phyloP scores from a whole-genome alignment of 2,888 invertebrate genomes.

The Tinea trinotella region DNA sequence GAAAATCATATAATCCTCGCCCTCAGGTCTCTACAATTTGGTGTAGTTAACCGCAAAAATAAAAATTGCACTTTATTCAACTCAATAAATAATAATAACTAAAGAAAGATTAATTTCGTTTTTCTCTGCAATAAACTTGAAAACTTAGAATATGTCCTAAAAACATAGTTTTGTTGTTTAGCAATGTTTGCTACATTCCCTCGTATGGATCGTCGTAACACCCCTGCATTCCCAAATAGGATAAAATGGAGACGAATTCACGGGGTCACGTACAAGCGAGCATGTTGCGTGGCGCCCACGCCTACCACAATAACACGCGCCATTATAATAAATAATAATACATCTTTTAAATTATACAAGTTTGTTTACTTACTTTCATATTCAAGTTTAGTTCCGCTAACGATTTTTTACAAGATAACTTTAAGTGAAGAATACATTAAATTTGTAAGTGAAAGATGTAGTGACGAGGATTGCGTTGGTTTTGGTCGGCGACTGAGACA shows the following conservation, averaged over 20 bases:
- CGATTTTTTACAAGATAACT: too few species aligned
- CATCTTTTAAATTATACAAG: background rate
- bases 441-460: too few species aligned
- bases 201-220: slow-evolving; percentile 2
- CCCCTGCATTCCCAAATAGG: slow-evolving; percentile 5
- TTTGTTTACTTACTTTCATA: background rate
- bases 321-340: background rate
- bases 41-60: too few species aligned
- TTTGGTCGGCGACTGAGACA: too few species aligned
- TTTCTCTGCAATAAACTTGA: background rate
- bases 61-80: too few species aligned
- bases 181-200: background rate
- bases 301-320: background rate
- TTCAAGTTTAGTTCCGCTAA: too few species aligned
- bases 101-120: too few species aligned
- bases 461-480: too few species aligned
- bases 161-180: background rate
- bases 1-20: too few species aligned
- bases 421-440: too few species aligned
- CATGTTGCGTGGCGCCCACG: background rate
- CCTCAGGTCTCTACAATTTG: too few species aligned
- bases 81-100: too few species aligned
- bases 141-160: background rate
- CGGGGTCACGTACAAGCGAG: background rate
- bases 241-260: background rate